Evolutionary conservation across 2,888 invertebrate genomes (phyloP).

Genomic region (Seira musarum): DNA sequence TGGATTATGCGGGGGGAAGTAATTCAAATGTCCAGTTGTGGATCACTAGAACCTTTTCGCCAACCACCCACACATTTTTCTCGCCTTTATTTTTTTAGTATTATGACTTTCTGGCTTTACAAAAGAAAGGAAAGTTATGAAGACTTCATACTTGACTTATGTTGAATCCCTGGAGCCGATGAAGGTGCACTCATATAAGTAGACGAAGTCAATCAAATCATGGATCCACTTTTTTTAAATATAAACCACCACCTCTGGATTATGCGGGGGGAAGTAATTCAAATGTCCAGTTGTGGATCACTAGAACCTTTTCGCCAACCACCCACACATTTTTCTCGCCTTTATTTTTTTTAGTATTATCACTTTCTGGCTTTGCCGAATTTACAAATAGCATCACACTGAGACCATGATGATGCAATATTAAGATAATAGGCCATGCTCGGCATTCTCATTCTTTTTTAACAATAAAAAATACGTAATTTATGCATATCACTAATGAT

Average conservation of each 20-base stretch:
- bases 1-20: slow-evolving; percentile 3
- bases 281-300: slow-evolving; percentile 48
- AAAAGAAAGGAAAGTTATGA: too few species aligned
- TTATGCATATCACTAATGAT: background rate
- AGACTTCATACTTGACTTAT: too few species aligned
- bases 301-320: slow-evolving; percentile 45
- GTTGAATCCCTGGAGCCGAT: too few species aligned
- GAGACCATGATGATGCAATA: background rate
- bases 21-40: slow-evolving; percentile 44
- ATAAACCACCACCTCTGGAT: background rate
- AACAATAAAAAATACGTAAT: slow-evolving; percentile 1
- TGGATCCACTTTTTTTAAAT: background rate
- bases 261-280: slow-evolving; percentile 16
- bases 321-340: slow-evolving; percentile 37
- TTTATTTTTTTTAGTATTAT: too few species aligned
- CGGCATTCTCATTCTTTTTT: background rate
- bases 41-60: slow-evolving; percentile 48
- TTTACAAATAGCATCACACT: background rate
- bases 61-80: slow-evolving; percentile 44
- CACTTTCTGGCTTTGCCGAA: background rate
- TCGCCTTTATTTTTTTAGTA: background rate
- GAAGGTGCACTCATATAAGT: too few species aligned
- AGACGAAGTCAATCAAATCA: too few species aligned
- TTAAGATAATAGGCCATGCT: background rate
- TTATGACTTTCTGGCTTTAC: background rate